Conservation (phyloP, 2,113 vertebrate species). For the Cololabis saira region DNA sequence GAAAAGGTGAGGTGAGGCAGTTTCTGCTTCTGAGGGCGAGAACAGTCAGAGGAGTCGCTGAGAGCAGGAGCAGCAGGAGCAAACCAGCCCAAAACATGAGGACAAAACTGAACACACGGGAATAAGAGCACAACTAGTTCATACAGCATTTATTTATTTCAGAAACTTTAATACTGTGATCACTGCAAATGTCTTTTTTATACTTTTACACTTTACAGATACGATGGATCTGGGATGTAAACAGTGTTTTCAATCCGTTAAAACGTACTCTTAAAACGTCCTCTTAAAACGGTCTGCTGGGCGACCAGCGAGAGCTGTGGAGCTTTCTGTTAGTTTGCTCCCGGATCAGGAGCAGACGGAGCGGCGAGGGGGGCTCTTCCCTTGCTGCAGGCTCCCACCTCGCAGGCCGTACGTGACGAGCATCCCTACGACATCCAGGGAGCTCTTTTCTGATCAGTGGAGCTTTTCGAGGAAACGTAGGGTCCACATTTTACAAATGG, state of each 20-base stretch:
- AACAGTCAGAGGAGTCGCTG: conserved; percentile 50
- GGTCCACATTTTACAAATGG: neutral
- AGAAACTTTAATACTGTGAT: conserved; percentile 82
- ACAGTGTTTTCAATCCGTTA: conserved; percentile 64
- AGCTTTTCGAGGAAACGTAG: conserved; percentile 7
- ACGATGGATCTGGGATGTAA: conserved; percentile 79
- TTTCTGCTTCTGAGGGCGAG: conserved; percentile 24
- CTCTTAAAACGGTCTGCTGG: conserved; percentile 62
- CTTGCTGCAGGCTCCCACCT: conserved; percentile 36
- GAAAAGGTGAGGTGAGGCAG: conserved; percentile 4
- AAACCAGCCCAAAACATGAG: neutral
- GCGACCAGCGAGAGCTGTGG: conserved; percentile 40
- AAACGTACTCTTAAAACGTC: conserved; percentile 41
- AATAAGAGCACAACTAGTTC: conserved; percentile 37
- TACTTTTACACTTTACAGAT: conserved; percentile 83
- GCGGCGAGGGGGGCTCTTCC: conserved; percentile 11
- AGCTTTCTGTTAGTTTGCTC: conserved; percentile 24
- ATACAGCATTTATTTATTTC: conserved; percentile 79
- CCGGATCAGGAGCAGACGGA: conserved; percentile 36
- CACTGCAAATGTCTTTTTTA: conserved; percentile 80
- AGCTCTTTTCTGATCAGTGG: conserved; percentile 32
- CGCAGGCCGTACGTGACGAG: conserved; percentile 1
- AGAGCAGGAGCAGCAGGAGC: conserved; percentile 30
- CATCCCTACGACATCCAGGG: conserved; percentile 15
- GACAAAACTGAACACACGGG: neutral